Conservation (phyloP, 23 tunicate species). For the Styela clava region DNA sequence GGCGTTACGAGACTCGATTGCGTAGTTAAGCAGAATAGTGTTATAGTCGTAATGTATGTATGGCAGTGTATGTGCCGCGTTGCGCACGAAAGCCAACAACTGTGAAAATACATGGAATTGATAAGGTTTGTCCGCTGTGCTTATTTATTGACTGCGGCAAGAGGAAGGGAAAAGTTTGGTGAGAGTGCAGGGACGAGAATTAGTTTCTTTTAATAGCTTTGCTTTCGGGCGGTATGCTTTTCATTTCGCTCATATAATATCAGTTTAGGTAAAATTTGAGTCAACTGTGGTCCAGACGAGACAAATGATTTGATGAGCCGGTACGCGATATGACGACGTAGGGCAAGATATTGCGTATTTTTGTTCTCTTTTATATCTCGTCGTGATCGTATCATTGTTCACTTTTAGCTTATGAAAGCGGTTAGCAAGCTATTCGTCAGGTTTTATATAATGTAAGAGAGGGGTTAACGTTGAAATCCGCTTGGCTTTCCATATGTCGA, state of each 20-base stretch:
- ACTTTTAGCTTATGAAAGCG: neutral
- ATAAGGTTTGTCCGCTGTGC: slow-evolving; percentile 37
- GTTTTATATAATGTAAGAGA: neutral
- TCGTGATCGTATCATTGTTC: neutral
- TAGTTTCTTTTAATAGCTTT: slow-evolving; percentile 18
- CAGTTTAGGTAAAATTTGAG: neutral
- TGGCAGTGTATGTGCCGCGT: slow-evolving; percentile 35
- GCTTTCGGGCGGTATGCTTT: slow-evolving; percentile 1
- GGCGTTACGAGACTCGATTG: slow-evolving; percentile 89
- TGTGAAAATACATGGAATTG: slow-evolving; percentile 34
- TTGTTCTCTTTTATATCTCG: neutral
- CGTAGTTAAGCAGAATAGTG: slow-evolving; percentile 40
- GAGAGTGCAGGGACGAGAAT: slow-evolving; percentile 27
- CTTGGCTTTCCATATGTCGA: neutral
- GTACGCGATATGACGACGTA: neutral
- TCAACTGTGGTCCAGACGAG: neutral
- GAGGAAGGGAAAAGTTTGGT: slow-evolving; percentile 36
- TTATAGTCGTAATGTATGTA: slow-evolving; percentile 41
- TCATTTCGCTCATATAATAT: neutral
- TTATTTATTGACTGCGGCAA: slow-evolving; percentile 36
- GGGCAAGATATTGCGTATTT: neutral
- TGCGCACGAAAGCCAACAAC: slow-evolving; percentile 25
- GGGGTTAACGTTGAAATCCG: neutral
- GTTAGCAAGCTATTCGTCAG: neutral
- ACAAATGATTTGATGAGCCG: neutral